Conservation (phyloP, 1,140 invertebrate species). For the Lanistes nyassanus region DNA sequence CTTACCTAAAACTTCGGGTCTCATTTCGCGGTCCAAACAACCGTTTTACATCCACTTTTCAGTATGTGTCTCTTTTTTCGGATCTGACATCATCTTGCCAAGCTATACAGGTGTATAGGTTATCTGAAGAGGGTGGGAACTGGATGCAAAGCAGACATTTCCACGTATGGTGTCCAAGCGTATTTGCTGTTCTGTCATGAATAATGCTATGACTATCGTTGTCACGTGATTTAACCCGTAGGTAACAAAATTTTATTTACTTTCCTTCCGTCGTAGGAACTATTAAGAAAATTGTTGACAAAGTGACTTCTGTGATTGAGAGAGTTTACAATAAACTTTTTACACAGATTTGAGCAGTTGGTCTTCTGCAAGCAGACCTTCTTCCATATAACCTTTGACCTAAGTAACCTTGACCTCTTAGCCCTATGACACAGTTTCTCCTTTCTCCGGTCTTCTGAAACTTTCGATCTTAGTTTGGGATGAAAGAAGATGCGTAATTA, state of each 20-base stretch:
- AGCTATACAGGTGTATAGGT: not conserved
- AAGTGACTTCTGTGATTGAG: not conserved
- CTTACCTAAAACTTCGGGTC: not conserved
- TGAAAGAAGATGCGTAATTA: not conserved
- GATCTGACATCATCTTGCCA: not conserved
- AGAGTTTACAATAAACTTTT: not conserved
- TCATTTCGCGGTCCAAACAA: not conserved
- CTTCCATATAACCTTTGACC: not conserved
- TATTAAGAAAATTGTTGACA: not conserved
- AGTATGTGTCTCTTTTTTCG: not conserved
- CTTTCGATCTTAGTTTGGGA: too few relatives aligned
- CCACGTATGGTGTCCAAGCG: not conserved
- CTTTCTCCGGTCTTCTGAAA: not conserved
- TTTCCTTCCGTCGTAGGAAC: not conserved
- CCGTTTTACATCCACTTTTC: not conserved
- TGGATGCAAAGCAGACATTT: not conserved
- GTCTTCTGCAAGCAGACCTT: not conserved
- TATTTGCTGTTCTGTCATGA: conserved; percentile 1
- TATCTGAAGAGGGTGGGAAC: not conserved
- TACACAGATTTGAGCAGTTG: not conserved
- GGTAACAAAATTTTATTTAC: conserved; percentile 1
- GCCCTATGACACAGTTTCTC: not conserved
- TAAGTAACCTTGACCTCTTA: not conserved
- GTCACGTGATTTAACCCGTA: conserved; percentile 8
- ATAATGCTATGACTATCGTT: conserved; percentile 7